These are phyloP conservation scores for Anaspis maculata DNA, from an alignment of 2,888 invertebrate genomes.

Conservation along the genomic window DNA sequence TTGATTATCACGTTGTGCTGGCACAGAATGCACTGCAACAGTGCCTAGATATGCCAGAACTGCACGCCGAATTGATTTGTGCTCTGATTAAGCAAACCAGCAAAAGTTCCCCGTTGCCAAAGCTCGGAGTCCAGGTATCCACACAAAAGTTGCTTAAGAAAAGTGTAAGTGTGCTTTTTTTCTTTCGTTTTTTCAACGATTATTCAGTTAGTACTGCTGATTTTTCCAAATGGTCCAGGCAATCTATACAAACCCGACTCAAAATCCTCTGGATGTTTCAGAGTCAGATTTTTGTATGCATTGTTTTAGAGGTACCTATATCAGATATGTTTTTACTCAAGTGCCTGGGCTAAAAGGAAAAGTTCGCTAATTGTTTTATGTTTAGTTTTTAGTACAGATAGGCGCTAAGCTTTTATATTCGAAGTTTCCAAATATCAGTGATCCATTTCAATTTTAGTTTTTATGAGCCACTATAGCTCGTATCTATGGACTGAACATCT, in stretches of 20 bases:
- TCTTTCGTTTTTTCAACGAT: conserved; percentile 34
- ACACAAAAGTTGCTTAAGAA: conserved; percentile 47
- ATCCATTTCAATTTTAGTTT: no score
- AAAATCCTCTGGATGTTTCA: no score
- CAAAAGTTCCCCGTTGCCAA: conserved; percentile 65
- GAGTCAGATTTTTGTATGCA: no score
- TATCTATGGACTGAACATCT: no score
- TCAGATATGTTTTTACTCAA: no score
- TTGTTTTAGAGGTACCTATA: no score
- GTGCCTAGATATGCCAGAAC: conserved; percentile 80
- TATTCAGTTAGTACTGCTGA: no score
- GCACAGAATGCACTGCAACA: conserved; percentile 94
- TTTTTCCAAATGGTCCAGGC: background rate
- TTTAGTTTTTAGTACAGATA: conserved; percentile 8
- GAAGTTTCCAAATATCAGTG: no score
- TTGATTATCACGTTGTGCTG: conserved; percentile 95
- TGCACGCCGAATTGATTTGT: conserved; percentile 90
- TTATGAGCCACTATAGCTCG: no score
- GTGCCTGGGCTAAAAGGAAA: no score
- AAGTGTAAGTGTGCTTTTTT: conserved; percentile 57
- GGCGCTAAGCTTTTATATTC: no score
- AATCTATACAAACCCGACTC: background rate
- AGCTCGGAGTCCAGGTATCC: conserved; percentile 50
- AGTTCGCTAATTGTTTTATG: conserved; percentile 4
- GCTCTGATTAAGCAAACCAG: conserved; percentile 89